A percentile compares a stretch with the other conserved stretches of the same genome.
phyloP scores from a whole-genome alignment of 2,113 vertebrate species.

The Oxygymnocypris stewartii region DNA sequence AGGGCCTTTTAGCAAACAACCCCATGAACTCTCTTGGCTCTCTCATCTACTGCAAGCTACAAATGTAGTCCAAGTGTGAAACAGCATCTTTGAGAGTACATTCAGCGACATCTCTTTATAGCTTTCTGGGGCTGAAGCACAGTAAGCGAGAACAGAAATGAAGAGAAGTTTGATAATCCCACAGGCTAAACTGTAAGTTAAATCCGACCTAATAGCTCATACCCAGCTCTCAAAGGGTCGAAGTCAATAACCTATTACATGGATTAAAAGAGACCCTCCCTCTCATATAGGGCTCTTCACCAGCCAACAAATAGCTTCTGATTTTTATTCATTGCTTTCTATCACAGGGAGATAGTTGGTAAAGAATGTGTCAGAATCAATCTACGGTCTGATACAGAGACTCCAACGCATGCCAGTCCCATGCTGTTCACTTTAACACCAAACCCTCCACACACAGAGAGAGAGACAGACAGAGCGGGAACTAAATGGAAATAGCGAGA shows the following conservation, averaged over 20 bases:
- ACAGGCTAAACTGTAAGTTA: constrained; percentile 63
- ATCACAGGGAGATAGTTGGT: constrained; percentile 72
- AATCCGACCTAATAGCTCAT: constrained; percentile 61
- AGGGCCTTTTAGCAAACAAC: constrained; percentile 1
- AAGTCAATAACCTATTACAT: constrained; percentile 77
- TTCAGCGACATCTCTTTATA: constrained; percentile 42
- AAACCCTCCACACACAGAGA: constrained; percentile 49
- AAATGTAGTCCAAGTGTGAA: constrained; percentile 38
- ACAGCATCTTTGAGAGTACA: constrained; percentile 32
- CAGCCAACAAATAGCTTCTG: constrained; percentile 74
- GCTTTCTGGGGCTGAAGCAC: constrained; percentile 53
- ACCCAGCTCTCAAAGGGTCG: constrained; percentile 67
- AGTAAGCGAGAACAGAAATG: constrained; percentile 59
- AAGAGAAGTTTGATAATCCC: constrained; percentile 60
- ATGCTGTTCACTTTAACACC: constrained; percentile 65
- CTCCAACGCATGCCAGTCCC: constrained; percentile 59
- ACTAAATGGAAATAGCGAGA: constrained; percentile 50
- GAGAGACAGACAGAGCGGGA: constrained; percentile 41
- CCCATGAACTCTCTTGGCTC: constrained; percentile 3
- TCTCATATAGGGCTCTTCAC: constrained; percentile 61
- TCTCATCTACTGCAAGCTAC: not conserved
- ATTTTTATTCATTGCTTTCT: constrained; percentile 83
- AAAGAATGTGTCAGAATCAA: constrained; percentile 76
- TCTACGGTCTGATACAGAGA: constrained; percentile 65
- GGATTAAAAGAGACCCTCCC: constrained; percentile 68